Evolutionary conservation across 2,113 vertebrate species (phyloP).

Genomic region (Epinephelus fuscoguttatus): DNA sequence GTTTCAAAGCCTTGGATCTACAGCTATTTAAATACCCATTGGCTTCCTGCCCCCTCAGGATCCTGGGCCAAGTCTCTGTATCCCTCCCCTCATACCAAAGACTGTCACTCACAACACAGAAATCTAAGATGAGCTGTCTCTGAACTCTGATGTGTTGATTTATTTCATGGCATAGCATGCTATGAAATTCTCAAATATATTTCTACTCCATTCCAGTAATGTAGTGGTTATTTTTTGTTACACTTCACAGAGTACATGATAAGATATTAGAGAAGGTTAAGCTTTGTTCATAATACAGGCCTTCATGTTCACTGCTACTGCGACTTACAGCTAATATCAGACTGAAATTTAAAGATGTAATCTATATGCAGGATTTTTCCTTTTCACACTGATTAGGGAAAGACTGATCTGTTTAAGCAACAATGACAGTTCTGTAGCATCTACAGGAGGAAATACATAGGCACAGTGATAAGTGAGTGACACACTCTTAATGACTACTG

Average conservation of each 20-base stretch:
- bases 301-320: not conserved
- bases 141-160: conserved; percentile 19
- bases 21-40: conserved; percentile 66
- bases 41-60: conserved; percentile 46
- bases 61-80: conserved; percentile 33
- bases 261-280: not conserved
- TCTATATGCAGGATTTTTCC: not conserved
- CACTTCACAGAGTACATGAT: conserved; percentile 17
- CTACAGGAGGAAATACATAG: not conserved
- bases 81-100: conserved; percentile 35
- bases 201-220: conserved; percentile 9
- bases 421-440: not conserved
- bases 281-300: not conserved
- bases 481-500: not conserved
- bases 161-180: conserved; percentile 26
- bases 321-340: not conserved
- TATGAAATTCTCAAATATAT: conserved; percentile 18
- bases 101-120: conserved; percentile 59
- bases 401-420: no score
- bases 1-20: conserved; percentile 58
- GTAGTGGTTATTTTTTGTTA: not conserved
- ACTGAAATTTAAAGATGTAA: not conserved
- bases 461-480: not conserved
- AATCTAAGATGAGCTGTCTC: conserved; percentile 40
- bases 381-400: not conserved